Evolutionary conservation across 2,113 vertebrate species (phyloP), one percentile per base, ranked within the genome.

Genomic region (Acanthochromis polyacanthus): DNA sequence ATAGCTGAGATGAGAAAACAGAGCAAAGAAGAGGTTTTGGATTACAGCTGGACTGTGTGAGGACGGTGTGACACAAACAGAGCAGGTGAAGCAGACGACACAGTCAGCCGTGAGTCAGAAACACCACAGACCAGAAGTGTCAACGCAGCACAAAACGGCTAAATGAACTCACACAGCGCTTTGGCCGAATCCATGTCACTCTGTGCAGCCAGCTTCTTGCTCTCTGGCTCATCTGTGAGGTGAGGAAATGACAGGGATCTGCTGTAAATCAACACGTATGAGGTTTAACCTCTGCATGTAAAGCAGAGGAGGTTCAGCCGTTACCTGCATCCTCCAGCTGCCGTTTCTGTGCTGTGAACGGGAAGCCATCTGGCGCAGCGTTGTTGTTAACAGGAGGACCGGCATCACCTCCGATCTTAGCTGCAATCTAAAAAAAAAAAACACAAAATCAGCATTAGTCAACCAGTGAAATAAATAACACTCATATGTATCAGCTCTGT

Each of bases 281-380:
- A 30, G 30, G 5, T 5, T 30, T 5, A 30, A 4, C 28, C 10
- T 3, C 23, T 52, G 77, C 16, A 80, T 30, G 53, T 1, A 48
- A 65, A 53, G 16, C 30, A 2, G 15, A 1, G 59, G 40, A 56
- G 36, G 9, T 28, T 16, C 23, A 4, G 4, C 20, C 4, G 12
- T 0, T 94, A 97, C 96, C 96, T 94, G 95, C 95, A 55, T 97
- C 96, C 82, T 97, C 96, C 72, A 97, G 88, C 64, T 96, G 96
- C 58, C 96, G 92, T 78, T 97, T 97, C 84, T 96, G 96, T 80
- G 95, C 90, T 60, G 94, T 88, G 81, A 96, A 97, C 19, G 95
- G 83, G 55, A 96, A 97, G 25, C 94, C 94, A 5, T 96, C 55
- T 48, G 94, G n/a, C 25, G 93, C 92, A 59, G 90, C 88, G 66